Evolutionary conservation across 2,797 vertebrate genomes (phyloP).

Genomic region (Danio jaintianensis): DNA sequence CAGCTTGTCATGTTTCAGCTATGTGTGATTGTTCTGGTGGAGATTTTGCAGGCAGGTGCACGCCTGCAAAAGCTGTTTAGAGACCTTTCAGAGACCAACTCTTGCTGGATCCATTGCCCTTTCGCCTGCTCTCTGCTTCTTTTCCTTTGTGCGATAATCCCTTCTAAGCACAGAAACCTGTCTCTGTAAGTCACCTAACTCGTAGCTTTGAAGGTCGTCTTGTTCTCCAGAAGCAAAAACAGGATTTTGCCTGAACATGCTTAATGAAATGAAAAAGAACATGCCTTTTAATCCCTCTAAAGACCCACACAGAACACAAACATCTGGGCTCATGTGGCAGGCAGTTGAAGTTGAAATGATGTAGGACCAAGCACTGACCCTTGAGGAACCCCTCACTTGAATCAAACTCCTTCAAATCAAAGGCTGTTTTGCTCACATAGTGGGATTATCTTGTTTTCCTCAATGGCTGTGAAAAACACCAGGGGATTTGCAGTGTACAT

Average conservation of each 20-base stretch:
- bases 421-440: conserved; percentile 27
- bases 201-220: conserved; percentile 31
- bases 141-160: conserved; percentile 38
- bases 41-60: conserved; percentile 34
- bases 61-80: not conserved
- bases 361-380: conserved; percentile 10
- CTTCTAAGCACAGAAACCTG: conserved; percentile 20
- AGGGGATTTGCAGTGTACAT: conserved; percentile 27
- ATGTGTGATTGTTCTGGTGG: conserved; percentile 38
- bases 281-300: conserved; percentile 36
- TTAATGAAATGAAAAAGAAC: conserved; percentile 27
- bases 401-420: conserved; percentile 12
- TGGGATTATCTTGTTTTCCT: conserved; percentile 44
- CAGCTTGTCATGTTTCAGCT: conserved; percentile 29
- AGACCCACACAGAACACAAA: conserved; percentile 22
- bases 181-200: conserved; percentile 31
- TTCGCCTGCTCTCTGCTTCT: conserved; percentile 6
- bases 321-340: conserved; percentile 15
- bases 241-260: conserved; percentile 34
- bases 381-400: conserved; percentile 27
- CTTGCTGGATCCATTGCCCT: conserved; percentile 19
- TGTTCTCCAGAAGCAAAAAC: conserved; percentile 41
- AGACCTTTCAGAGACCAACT: conserved; percentile 37
- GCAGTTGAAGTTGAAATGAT: conserved; percentile 25
- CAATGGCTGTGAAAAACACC: conserved; percentile 21